Conservation (phyloP, 2,888 invertebrate species). For the Dermolepida albohirtum region DNA sequence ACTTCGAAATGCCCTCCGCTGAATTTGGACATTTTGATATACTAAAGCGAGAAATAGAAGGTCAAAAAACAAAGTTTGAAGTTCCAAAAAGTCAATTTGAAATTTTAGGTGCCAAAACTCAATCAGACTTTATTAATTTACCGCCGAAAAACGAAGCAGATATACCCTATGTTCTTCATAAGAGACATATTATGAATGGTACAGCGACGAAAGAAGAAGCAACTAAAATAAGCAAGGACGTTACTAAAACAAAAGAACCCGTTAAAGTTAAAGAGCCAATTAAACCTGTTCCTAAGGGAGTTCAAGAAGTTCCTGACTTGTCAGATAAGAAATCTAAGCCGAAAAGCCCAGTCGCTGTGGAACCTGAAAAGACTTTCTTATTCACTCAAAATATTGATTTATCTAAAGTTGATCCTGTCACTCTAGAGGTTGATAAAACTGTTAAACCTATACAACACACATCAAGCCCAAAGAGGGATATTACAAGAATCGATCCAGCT, state of each 20-base stretch:
- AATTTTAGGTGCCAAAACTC: constrained; percentile 67
- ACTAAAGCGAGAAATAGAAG: constrained; percentile 66
- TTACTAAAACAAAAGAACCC: constrained; percentile 14
- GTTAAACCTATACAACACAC: constrained; percentile 71
- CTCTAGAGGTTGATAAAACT: constrained; percentile 77
- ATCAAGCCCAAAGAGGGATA: constrained; percentile 78
- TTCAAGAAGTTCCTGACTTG: constrained; percentile 52
- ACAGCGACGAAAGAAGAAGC: constrained; percentile 71
- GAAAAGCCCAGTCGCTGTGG: constrained; percentile 54
- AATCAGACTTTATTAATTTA: constrained; percentile 64
- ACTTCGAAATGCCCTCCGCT: constrained; percentile 65
- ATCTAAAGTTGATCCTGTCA: constrained; percentile 79
- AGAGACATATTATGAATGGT: constrained; percentile 87
- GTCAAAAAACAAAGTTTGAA: constrained; percentile 75
- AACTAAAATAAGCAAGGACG: constrained; percentile 39
- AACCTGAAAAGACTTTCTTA: constrained; percentile 66
- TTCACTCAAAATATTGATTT: constrained; percentile 82
- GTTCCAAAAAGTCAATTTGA: constrained; percentile 80
- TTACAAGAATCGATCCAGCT: constrained; percentile 77
- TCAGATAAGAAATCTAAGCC: constrained; percentile 54
- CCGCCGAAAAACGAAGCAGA: constrained; percentile 74
- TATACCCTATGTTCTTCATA: constrained; percentile 87
- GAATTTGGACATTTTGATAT: constrained; percentile 75
- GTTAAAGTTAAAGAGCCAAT: background rate
- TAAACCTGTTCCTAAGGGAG: constrained; percentile 55